These are phyloP conservation scores for Xenopus borealis DNA, from an alignment of 2,113 vertebrate genomes.

Conservation along the genomic window DNA sequence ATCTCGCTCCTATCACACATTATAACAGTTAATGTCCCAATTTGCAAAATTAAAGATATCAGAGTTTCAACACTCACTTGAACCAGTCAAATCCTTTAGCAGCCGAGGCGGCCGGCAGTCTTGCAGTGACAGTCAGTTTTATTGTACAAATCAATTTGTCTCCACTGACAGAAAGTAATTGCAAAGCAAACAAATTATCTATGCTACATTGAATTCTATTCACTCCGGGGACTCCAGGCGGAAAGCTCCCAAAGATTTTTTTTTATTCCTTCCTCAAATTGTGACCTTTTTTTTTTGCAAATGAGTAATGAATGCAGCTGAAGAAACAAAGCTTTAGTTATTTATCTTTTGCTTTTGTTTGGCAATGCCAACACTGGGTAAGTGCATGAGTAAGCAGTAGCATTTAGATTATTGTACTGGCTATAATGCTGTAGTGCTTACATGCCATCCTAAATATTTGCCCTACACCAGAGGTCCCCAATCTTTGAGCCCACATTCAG, in stretches of 20 bases:
- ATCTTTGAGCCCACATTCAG: too few relatives aligned
- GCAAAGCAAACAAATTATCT: slow-evolving; percentile 96
- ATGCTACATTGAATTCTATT: slow-evolving; percentile 80
- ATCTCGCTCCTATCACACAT: slow-evolving; percentile 31
- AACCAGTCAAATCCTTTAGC: slow-evolving; percentile 61
- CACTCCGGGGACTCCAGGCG: slow-evolving; percentile 66
- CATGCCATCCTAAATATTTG: too few relatives aligned
- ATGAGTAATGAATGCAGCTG: slow-evolving; percentile 21
- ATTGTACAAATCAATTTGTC: slow-evolving; percentile 88
- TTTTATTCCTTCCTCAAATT: slow-evolving; percentile 50
- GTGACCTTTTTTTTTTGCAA: slow-evolving; percentile 26
- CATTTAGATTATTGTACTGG: background rate
- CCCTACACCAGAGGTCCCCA: too few relatives aligned
- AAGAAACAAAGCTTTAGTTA: slow-evolving; percentile 25
- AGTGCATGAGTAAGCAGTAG: slow-evolving; percentile 13
- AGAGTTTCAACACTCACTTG: slow-evolving; percentile 50
- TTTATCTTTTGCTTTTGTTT: slow-evolving; percentile 49
- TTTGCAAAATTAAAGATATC: slow-evolving; percentile 36
- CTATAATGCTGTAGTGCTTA: too few relatives aligned
- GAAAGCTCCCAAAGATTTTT: slow-evolving; percentile 58
- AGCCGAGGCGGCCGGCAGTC: slow-evolving; percentile 58
- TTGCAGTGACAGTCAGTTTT: slow-evolving; percentile 66
- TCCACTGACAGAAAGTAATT: slow-evolving; percentile 94
- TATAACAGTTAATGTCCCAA: slow-evolving; percentile 18
- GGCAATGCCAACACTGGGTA: slow-evolving; percentile 39